Evolutionary conservation across 2,797 vertebrate genomes (phyloP).

Genomic region (Potorous gilbertii): DNA sequence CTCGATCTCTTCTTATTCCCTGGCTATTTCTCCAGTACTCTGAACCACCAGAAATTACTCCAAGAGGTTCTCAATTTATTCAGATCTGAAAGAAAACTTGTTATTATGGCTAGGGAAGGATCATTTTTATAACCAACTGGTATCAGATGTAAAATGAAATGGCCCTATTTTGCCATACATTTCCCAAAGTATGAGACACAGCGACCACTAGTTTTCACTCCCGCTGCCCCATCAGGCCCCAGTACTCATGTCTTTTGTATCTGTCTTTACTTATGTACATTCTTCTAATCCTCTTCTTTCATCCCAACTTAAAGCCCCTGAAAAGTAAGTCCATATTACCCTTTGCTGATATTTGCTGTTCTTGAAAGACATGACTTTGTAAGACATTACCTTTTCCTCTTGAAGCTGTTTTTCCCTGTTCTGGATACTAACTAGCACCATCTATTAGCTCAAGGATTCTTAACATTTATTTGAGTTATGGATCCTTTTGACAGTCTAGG

Average conservation of each 20-base stretch:
- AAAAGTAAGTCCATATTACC: background rate
- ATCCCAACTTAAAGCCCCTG: background rate
- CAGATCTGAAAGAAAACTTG: background rate
- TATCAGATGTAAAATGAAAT: background rate
- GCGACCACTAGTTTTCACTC: background rate
- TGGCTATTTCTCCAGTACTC: constrained; percentile 4
- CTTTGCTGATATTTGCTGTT: background rate
- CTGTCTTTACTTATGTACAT: background rate
- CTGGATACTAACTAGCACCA: background rate
- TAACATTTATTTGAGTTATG: background rate
- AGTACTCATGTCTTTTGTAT: background rate
- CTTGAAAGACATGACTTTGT: background rate
- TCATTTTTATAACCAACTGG: background rate
- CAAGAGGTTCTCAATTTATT: background rate
- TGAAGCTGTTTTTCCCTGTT: background rate
- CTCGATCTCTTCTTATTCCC: background rate
- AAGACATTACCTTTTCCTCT: background rate
- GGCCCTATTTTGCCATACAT: background rate
- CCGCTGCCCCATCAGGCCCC: background rate
- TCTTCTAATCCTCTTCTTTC: background rate
- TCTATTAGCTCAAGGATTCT: background rate
- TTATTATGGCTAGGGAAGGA: background rate
- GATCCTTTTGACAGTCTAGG: background rate
- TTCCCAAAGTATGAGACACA: background rate
- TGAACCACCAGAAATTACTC: constrained; percentile 1